A percentile compares a stretch with the other conserved stretches of the same genome.
phyloP scores from a whole-genome alignment of 2,113 vertebrate species.

The Thunnus maccoyii region DNA sequence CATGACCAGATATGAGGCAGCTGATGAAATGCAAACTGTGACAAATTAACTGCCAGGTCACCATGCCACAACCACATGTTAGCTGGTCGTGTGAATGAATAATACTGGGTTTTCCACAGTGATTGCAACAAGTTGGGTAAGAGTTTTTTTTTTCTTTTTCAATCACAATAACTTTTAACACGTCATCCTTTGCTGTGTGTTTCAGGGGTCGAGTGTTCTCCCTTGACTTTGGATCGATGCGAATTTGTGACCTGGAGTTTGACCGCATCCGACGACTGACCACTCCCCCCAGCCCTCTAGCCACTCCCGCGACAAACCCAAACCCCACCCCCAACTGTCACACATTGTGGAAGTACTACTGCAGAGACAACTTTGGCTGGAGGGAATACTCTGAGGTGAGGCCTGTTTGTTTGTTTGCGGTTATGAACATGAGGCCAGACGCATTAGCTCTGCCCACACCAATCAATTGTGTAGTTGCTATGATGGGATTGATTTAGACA shows the following conservation, averaged over 20 bases:
- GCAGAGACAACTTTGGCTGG: slow-evolving; percentile 99
- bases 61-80: slow-evolving; percentile 24
- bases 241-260: slow-evolving; percentile 92
- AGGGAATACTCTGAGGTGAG: slow-evolving; percentile 98
- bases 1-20: slow-evolving; percentile 28
- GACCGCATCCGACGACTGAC: slow-evolving; percentile 93
- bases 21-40: slow-evolving; percentile 55
- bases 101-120: background rate
- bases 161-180: background rate
- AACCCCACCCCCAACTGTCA: slow-evolving; percentile 89
- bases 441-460: slow-evolving; percentile 52
- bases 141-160: background rate
- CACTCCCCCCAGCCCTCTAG: slow-evolving; percentile 87
- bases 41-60: slow-evolving; percentile 59
- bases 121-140: background rate
- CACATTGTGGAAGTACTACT: slow-evolving; percentile 98
- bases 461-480: slow-evolving; percentile 42
- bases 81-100: background rate
- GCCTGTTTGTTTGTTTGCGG: background rate
- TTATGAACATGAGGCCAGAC: slow-evolving; percentile 41
- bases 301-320: slow-evolving; percentile 82
- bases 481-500: slow-evolving; percentile 54
- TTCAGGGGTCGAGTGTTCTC: slow-evolving; percentile 92
- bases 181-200: slow-evolving; percentile 25
- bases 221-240: slow-evolving; percentile 93